These are phyloP conservation scores for Leptura quadrifasciata DNA, from an alignment of 2,888 invertebrate genomes.

Conservation along the genomic window DNA sequence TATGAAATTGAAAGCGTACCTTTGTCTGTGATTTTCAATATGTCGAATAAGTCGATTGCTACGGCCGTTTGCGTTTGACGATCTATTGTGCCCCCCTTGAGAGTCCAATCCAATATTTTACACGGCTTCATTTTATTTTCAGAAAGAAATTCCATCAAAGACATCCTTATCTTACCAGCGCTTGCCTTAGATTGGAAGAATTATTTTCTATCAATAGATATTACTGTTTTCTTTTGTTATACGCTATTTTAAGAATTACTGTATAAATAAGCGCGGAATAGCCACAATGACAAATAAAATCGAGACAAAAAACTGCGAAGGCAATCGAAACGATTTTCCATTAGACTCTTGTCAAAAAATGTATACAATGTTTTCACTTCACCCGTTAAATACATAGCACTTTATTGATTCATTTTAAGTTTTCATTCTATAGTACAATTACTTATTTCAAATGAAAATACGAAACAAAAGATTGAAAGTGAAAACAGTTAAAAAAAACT, in stretches of 20 bases:
- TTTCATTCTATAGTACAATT: not conserved
- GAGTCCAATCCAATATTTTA: constrained; percentile 66
- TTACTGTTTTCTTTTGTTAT: not conserved
- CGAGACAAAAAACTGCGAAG: not conserved
- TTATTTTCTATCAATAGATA: constrained; percentile 52
- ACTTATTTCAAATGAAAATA: too few relatives aligned
- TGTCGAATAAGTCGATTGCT: constrained; percentile 66
- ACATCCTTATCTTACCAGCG: constrained; percentile 44
- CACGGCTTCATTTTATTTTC: constrained; percentile 61
- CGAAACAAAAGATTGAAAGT: too few relatives aligned
- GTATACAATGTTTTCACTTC: not conserved
- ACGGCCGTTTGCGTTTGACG: constrained; percentile 63
- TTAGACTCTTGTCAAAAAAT: not conserved
- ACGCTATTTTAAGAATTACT: constrained; percentile 6
- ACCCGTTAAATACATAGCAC: not conserved
- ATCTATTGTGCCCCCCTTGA: constrained; percentile 64
- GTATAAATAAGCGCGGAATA: not conserved
- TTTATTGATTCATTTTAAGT: not conserved
- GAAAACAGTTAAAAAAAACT: too few relatives aligned
- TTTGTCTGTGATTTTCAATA: constrained; percentile 68
- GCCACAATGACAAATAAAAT: not conserved
- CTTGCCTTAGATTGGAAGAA: constrained; percentile 57
- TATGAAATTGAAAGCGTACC: constrained; percentile 67
- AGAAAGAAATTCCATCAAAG: constrained; percentile 59
- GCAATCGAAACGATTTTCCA: not conserved